Conservation (phyloP, 2,113 vertebrate genomes). For the Charadrius vociferus region DNA sequence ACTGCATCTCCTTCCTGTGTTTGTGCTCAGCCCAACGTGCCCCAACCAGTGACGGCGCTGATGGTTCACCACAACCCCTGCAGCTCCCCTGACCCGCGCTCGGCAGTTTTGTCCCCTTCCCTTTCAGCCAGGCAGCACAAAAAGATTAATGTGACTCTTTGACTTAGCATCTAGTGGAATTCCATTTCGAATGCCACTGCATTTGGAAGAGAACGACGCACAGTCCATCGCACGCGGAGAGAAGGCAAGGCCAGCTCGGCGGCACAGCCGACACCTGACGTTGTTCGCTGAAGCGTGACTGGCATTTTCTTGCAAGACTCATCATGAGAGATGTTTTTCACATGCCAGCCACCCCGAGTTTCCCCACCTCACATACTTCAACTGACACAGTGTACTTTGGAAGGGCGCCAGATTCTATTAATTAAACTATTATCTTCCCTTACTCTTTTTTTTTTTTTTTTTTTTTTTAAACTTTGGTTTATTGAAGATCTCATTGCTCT, state of each 20-base stretch:
- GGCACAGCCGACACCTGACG: background rate
- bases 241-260: background rate
- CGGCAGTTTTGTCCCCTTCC: background rate
- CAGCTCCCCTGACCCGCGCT: background rate
- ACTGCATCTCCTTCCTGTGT: background rate
- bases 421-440: constrained; percentile 78
- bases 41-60: background rate
- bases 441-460: background rate
- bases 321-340: constrained; percentile 64
- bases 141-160: background rate
- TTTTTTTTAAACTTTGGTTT: background rate
- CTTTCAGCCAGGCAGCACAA: background rate
- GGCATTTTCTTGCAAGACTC: constrained; percentile 60
- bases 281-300: background rate
- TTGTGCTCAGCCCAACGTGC: background rate
- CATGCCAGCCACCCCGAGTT: constrained; percentile 46
- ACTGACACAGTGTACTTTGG: constrained; percentile 72
- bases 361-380: constrained; percentile 68
- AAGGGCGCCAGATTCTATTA: constrained; percentile 72
- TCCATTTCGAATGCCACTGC: background rate
- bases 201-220: fast-evolving
- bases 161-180: fast-evolving
- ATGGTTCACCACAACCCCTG: background rate
- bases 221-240: fast-evolving
- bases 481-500: constrained; percentile 60